Conservation (phyloP, 2,888 invertebrate genomes). For the Flexamia atlantica region DNA sequence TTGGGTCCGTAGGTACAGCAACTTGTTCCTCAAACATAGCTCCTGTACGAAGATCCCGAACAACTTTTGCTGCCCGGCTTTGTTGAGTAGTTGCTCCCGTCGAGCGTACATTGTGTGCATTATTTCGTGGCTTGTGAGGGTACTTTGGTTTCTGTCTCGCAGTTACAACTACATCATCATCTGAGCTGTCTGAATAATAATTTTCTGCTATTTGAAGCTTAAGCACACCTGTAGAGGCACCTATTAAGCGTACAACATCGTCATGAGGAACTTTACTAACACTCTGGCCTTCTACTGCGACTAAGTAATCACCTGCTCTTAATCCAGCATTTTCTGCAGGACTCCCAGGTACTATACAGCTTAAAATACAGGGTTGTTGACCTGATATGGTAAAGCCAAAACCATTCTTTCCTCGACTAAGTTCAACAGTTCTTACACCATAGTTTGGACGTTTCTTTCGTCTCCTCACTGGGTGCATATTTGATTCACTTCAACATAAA, state of each 20-base stretch:
- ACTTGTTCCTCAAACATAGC: slow-evolving; percentile 75
- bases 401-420: slow-evolving; percentile 91
- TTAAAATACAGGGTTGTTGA: slow-evolving; percentile 96
- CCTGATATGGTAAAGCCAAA: slow-evolving; percentile 99
- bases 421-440: slow-evolving; percentile 90
- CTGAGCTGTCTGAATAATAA: slow-evolving; percentile 91
- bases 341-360: slow-evolving; percentile 93
- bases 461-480: slow-evolving; percentile 80
- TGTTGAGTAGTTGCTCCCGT: slow-evolving; percentile 71
- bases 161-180: slow-evolving; percentile 83
- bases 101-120: slow-evolving; percentile 66
- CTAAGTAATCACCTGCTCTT: slow-evolving; percentile 93
- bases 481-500: slow-evolving; percentile 31
- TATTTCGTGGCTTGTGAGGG: slow-evolving; percentile 75
- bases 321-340: slow-evolving; percentile 95
- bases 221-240: slow-evolving; percentile 89
- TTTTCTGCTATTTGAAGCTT: slow-evolving; percentile 92
- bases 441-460: slow-evolving; percentile 85
- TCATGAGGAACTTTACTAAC: slow-evolving; percentile 96
- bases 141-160: slow-evolving; percentile 80
- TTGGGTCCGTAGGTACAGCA: slow-evolving; percentile 64
- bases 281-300: slow-evolving; percentile 94
- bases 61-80: slow-evolving; percentile 76
- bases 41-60: slow-evolving; percentile 76
- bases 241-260: slow-evolving; percentile 94